Evolutionary conservation across 2,888 invertebrate species (phyloP), one percentile per base, ranked within the genome.

Genomic region (Sinopyrophorus schimmeli): DNA sequence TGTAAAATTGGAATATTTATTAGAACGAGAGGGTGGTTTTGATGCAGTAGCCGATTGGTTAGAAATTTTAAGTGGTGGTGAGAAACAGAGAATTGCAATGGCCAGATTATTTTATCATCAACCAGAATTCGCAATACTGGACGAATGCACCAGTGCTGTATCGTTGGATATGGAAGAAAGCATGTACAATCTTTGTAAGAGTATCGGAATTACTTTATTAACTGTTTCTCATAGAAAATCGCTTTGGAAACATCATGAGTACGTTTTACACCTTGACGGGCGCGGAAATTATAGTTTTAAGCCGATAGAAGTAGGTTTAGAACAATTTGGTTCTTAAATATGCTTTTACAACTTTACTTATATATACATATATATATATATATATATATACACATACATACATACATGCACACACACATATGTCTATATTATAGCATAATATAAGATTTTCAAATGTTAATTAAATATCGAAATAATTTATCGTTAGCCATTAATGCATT

Each of bases 71-170:
- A 94, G 93, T 18, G 99, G 99, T 0, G 99, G 98, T 9, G 98
- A 99, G 76, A 99, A 99, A 68, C 99, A 99, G 74, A 79, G 98
- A 67, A 87, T 99, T 62, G 98, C 98, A 80, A 98, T 98, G 97
- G 94, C 97, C 7, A 82, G 97, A 7, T 77, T 98, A 54, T 96
- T 98, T 76, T 98, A 98, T 76, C 96, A 98, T 74, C 85, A 85
- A 69, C 99, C 99, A 0, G 96, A 97, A 76, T 99, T 98, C 77
- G 99, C 99, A 6, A 98, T 99, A 64, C 77, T 99, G 61, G 99
- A 99, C 69, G 99, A 99, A 73, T 99, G 99, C 70, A 99, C 99
- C 1, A 95, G 94, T 71, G 98, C 98, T 0, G 98, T 99, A 0
- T 96, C 95, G 32, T 93, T 98, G 0, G 99, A 99, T 72, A 97